Conservation (phyloP, 2,888 invertebrate genomes). For the Silvanus unidentatus region DNA sequence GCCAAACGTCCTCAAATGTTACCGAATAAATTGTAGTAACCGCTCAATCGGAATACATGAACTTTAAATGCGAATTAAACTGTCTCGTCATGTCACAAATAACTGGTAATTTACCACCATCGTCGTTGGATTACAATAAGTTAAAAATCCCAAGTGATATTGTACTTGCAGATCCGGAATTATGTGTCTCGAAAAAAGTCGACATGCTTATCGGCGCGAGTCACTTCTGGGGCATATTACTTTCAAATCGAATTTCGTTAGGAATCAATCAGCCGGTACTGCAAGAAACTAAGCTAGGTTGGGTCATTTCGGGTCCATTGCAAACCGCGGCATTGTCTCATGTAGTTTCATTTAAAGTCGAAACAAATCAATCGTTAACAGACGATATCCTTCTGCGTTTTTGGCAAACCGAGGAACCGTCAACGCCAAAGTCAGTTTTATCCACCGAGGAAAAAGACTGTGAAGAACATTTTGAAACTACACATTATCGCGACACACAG, state of each 20-base stretch:
- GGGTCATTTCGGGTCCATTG: conserved; percentile 14
- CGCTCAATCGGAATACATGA: too few species aligned
- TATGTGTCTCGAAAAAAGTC: conserved; percentile 3
- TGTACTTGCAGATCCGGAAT: conserved; percentile 16
- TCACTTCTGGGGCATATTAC: conserved; percentile 11
- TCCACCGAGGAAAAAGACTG: too few species aligned
- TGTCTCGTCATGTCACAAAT: too few species aligned
- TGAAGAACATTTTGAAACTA: too few species aligned
- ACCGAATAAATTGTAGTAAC: too few species aligned
- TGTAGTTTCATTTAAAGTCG: not conserved
- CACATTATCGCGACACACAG: too few species aligned
- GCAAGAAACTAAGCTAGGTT: conserved; percentile 15
- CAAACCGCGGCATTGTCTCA: not conserved
- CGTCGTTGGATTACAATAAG: not conserved
- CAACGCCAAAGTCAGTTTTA: not conserved
- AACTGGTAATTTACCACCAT: conserved; percentile 2
- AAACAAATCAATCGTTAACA: not conserved
- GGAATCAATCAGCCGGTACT: conserved; percentile 10
- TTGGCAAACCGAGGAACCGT: conserved; percentile 1
- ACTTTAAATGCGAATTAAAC: too few species aligned
- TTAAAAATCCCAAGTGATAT: conserved; percentile 7
- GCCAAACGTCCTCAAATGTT: too few species aligned
- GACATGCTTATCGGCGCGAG: conserved; percentile 11
- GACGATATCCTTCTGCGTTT: not conserved
- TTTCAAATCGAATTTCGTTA: conserved; percentile 8